These are phyloP conservation scores for Mus pahari DNA, from an alignment of 2,113 vertebrate species.

Conservation along the genomic window DNA sequence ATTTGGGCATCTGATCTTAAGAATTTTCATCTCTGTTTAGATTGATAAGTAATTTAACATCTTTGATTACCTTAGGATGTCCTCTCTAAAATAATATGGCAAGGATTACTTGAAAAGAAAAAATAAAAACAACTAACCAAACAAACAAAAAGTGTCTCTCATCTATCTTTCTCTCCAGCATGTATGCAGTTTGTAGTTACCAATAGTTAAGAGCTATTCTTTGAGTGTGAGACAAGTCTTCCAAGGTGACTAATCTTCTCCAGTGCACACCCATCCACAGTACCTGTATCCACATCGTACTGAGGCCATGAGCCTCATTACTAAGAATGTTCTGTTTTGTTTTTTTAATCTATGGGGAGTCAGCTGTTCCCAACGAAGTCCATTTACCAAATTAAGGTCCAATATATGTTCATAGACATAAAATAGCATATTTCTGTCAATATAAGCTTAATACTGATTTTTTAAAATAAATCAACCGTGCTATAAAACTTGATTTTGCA, in stretches of 20 bases:
- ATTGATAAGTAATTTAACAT: neutral
- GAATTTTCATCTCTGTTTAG: neutral
- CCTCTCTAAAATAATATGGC: slow-evolving; percentile 6
- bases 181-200: neutral
- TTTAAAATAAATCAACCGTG: slow-evolving; percentile 10
- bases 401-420: neutral
- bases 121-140: neutral
- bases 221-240: neutral
- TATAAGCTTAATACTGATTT: neutral
- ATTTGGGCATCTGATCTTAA: neutral
- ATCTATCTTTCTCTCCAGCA: neutral
- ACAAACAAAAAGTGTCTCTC: neutral
- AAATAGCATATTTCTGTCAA: neutral
- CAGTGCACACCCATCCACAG: neutral
- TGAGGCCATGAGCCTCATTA: neutral
- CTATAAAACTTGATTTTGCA: neutral
- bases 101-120: neutral
- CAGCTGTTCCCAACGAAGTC: neutral
- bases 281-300: neutral
- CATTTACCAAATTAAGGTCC: slow-evolving; percentile 22
- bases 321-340: neutral
- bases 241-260: neutral
- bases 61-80: neutral
- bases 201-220: neutral
- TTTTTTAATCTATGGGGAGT: neutral